Base-by-base conservation (phyloP, 2,888 invertebrate species). In the Empis livida region DNA sequence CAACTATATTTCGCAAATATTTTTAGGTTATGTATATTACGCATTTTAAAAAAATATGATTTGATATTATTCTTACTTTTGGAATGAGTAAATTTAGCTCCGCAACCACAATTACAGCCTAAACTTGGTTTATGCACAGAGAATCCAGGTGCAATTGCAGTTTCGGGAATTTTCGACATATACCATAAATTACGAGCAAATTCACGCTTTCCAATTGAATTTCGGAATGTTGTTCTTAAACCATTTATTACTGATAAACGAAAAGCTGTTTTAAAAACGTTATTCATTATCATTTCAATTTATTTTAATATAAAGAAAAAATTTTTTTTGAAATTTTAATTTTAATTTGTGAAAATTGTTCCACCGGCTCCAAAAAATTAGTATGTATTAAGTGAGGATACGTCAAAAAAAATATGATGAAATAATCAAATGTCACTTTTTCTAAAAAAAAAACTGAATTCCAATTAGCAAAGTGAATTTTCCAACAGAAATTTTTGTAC, bases 141-240 rank as follows among this genome's bases (percentile, higher is more conserved):
- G 20, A 65, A 60, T 13, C 71, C 63, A 15, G 67, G 62, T 15
- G 64, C 56, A 1, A 61, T 54, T 60, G 64, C 54, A 71, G 48
- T 55, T 41, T 57, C 61, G 49, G 61, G 59, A 51, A 51, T 56
- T 51, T 67, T 73, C 55, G 73, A 80, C 79, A 83, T 78, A 75
- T 82, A 80, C 84, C 84, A 84, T 59, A 85, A 70, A 55, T 79
- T 79, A 55, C 85, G 72, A 0, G 80, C 76, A 54, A 80, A 75
- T 65, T 82, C 81, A 58, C 78, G 75, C 65, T 80, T 79, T 43
- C 60, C 65, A 23, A 66, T 53, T 23, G 59, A 60, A 38, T 61
- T 60, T 20, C 59, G 57, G 41, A 59, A 52, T 10, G 63, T 54
- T 17, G 54, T 43, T 31, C 47, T 43, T 27, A 44, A 47, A 37